Evolutionary conservation across 2,113 vertebrate genomes (phyloP), one percentile per base, ranked within the genome.

Genomic region (Nematolebias whitei): DNA sequence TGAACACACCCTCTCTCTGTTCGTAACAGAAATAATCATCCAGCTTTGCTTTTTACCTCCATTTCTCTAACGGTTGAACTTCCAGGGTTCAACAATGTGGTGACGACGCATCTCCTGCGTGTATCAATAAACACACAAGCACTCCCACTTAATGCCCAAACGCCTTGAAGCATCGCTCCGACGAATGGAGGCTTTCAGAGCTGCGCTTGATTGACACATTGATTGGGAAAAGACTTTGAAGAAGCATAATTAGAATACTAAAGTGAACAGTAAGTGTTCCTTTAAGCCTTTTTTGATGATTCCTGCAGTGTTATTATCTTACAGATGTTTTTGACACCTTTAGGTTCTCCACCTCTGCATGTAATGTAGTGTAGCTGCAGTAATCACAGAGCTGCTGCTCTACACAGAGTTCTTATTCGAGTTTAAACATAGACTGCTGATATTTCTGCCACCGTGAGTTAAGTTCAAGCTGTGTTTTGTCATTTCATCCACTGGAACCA

Each of bases 161-260:
- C 59, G 40, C 53, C 43, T n/a, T 55, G 43, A 41, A 76, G 20
- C 8, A 11, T 65, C 49, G 14, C 15, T 41, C 6, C 49, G 55
- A 78, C 59, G 75, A 85, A 83, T 64, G 66, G 45, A n/a, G 55
- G 77, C 80, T 77, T 82, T 88, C 54, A 81, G 64, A 55, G 72
- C 26, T 45, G 5, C 0, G 38, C 45, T 68, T 83, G 79, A 87
- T 15, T 91, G 90, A 91, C 86, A 65, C 55, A 43, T 63, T 74
- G 80, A 86, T 80, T 74, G 78, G 71, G 74, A 85, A 88, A 90
- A 83, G 71, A 63, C 55, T 66, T 39, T n/a, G 45, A 56, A 78
- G 58, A 67, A 51, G 74, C 35, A 23, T 88, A 86, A 91, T 89
- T 86, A 84, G 76, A 47, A 71, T 75, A 71, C 80, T 84, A 83